phyloP scores from a whole-genome alignment of 2,888 invertebrate species.

The Scelioninae gen. 2 region DNA sequence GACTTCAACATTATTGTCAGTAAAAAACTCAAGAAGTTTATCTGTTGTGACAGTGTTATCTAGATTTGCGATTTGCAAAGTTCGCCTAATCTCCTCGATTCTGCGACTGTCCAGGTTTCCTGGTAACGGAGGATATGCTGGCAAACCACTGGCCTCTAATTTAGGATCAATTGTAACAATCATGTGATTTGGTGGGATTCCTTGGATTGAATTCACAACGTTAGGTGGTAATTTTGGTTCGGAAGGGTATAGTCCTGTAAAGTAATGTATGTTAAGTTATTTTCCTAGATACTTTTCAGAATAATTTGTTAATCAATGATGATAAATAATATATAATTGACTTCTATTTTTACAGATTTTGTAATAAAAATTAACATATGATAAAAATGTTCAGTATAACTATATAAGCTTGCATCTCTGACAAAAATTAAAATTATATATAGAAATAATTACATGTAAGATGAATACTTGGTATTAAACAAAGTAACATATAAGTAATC shows the following conservation, averaged over 20 bases:
- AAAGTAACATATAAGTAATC: no score
- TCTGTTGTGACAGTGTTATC: slow-evolving; percentile 83
- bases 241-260: slow-evolving; percentile 83
- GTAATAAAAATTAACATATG: no score
- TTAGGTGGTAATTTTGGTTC: slow-evolving; percentile 93
- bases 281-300: no score
- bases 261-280: no score
- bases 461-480: no score
- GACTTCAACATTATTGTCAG: slow-evolving; percentile 89
- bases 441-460: no score
- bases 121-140: slow-evolving; percentile 93
- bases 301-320: no score
- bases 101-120: slow-evolving; percentile 90
- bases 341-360: no score
- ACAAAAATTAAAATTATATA: no score
- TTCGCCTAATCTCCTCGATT: slow-evolving; percentile 97
- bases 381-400: no score
- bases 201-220: slow-evolving; percentile 91
- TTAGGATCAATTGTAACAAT: slow-evolving; percentile 94
- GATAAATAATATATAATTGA: no score
- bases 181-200: slow-evolving; percentile 86
- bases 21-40: slow-evolving; percentile 92
- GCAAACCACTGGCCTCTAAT: slow-evolving; percentile 86
- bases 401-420: no score
- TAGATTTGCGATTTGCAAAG: slow-evolving; percentile 88